Conservation (phyloP, 2,113 vertebrate species). For the Paradisaea rubra region DNA sequence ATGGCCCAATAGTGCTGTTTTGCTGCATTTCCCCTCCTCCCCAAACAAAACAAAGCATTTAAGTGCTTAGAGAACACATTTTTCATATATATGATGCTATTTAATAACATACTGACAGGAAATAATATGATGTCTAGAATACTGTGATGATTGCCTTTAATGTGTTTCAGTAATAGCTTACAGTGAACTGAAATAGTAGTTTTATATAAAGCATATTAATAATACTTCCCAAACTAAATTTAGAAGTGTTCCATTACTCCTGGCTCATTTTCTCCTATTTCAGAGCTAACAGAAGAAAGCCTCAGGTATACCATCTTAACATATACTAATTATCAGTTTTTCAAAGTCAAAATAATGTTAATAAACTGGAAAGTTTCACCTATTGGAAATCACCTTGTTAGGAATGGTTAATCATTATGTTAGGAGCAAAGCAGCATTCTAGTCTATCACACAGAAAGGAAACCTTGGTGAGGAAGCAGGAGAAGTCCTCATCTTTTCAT, state of each 20-base stretch:
- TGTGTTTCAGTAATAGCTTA: background rate
- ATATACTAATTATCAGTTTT: background rate
- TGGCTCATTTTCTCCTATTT: background rate
- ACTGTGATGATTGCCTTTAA: background rate
- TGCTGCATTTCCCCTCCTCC: background rate
- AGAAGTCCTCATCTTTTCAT: background rate
- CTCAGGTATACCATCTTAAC: background rate
- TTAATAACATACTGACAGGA: background rate
- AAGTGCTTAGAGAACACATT: background rate
- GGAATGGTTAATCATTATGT: background rate
- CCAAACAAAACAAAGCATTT: constrained; percentile 39
- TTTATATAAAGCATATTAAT: background rate
- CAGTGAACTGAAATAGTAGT: background rate
- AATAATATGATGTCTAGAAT: background rate
- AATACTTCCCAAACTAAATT: background rate
- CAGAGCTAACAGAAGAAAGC: background rate
- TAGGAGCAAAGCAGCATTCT: background rate
- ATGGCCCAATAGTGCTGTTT: constrained; percentile 2
- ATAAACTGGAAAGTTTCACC: background rate
- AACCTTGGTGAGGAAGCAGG: background rate
- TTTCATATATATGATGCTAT: background rate
- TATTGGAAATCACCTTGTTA: background rate
- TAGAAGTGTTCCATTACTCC: background rate
- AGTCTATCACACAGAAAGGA: background rate
- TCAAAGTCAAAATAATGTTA: background rate